Evolutionary conservation across 2,888 invertebrate genomes (phyloP).

Genomic region (Troilus luridus): DNA sequence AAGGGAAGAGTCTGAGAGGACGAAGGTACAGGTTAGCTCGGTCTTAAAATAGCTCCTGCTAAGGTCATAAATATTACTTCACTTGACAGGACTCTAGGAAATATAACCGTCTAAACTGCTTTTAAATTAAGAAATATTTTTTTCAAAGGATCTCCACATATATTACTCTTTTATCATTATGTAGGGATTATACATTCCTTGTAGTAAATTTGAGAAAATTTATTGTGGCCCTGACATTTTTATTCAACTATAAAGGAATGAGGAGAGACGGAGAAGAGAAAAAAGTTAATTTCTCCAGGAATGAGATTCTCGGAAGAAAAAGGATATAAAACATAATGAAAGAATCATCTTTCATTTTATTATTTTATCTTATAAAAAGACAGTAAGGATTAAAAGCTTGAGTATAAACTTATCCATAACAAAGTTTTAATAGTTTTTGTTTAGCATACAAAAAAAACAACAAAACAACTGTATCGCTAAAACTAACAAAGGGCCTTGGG

Average conservation of each 20-base stretch:
- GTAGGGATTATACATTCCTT: not conserved
- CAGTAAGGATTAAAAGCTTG: no score
- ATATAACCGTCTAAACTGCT: slow-evolving; percentile 24
- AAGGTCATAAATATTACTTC: slow-evolving; percentile 27
- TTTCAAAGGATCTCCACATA: not conserved
- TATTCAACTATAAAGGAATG: not conserved
- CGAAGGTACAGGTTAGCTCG: not conserved
- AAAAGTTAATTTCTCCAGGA: not conserved
- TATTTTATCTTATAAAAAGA: no score
- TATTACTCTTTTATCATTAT: slow-evolving; percentile 20
- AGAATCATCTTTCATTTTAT: no score
- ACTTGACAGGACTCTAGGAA: not conserved
- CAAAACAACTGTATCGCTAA: no score
- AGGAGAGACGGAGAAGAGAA: not conserved
- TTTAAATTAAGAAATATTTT: slow-evolving; percentile 39
- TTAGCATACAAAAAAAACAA: no score
- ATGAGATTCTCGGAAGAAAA: not conserved
- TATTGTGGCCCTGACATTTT: not conserved
- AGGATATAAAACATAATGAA: not conserved
- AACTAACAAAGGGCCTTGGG: no score
- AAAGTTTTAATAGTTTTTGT: no score
- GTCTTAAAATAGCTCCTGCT: not conserved
- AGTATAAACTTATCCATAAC: no score
- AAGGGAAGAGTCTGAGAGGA: not conserved
- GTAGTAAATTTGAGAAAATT: slow-evolving; percentile 1